Conservation (phyloP, 2,797 vertebrate genomes). For the Hephaestus fuliginosus region DNA sequence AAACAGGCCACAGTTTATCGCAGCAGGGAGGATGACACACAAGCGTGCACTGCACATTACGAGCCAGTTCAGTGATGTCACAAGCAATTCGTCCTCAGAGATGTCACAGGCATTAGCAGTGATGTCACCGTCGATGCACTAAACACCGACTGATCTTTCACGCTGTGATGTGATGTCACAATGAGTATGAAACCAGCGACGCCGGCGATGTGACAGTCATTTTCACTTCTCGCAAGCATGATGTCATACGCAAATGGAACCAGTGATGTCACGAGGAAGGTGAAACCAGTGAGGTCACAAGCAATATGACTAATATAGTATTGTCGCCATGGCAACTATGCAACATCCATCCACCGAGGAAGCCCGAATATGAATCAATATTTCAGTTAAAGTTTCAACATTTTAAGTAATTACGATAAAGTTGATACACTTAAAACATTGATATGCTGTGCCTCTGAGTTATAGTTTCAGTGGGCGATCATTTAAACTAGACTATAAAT, state of each 20-base stretch:
- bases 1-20: slow-evolving; percentile 3
- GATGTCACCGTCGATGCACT: not conserved
- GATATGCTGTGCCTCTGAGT: not conserved
- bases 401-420: not conserved
- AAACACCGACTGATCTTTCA: too few relatives aligned
- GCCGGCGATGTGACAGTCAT: too few relatives aligned
- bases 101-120: not conserved
- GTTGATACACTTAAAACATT: not conserved
- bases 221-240: not conserved
- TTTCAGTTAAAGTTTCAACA: not conserved
- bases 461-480: not conserved
- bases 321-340: not conserved
- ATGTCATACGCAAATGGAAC: not conserved
- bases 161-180: not conserved
- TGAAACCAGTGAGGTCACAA: not conserved
- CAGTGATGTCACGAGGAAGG: not conserved
- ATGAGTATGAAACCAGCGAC: not conserved
- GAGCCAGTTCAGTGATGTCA: not conserved
- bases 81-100: not conserved
- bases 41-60: not conserved
- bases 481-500: too few relatives aligned
- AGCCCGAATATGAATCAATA: too few relatives aligned
- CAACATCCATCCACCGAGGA: not conserved
- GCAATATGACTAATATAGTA: not conserved
- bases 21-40: not conserved